These are phyloP conservation scores for Heliconius congener DNA, from an alignment of 1,140 invertebrate species.

Conservation along the genomic window DNA sequence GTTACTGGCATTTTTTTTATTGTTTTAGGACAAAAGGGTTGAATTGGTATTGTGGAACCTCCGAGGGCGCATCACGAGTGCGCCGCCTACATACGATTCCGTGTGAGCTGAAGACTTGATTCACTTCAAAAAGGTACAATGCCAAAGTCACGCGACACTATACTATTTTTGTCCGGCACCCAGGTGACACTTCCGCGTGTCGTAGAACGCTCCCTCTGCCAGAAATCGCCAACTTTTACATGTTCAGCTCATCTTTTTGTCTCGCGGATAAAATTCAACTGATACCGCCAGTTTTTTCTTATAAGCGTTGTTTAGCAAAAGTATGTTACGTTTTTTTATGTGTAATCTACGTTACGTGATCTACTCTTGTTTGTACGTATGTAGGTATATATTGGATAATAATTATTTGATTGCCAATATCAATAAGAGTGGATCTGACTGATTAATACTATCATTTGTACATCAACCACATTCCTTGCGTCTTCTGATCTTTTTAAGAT, in stretches of 20 bases:
- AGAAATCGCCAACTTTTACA: slow-evolving; percentile 37
- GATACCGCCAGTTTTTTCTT: background rate
- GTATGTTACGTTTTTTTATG: too few relatives aligned
- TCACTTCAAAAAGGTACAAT: slow-evolving; percentile 47
- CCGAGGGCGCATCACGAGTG: slow-evolving; percentile 30
- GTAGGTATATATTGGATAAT: background rate
- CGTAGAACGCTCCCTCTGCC: slow-evolving; percentile 31
- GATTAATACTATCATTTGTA: too few relatives aligned
- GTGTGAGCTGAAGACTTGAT: slow-evolving; percentile 33
- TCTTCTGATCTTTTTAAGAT: too few relatives aligned
- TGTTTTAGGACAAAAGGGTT: slow-evolving; percentile 16
- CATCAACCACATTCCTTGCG: too few relatives aligned
- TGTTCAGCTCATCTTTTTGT: slow-evolving; percentile 24
- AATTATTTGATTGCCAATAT: too few relatives aligned
- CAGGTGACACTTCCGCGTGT: slow-evolving; percentile 42
- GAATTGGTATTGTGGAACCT: slow-evolving; percentile 19
- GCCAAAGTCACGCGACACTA: slow-evolving; percentile 54
- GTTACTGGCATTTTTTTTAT: slow-evolving; percentile 55
- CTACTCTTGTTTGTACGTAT: background rate
- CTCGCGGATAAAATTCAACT: background rate
- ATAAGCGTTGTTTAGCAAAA: background rate
- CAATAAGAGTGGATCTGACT: too few relatives aligned
- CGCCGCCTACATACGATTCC: slow-evolving; percentile 38
- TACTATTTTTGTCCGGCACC: slow-evolving; percentile 46
- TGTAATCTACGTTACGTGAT: too few relatives aligned